These are phyloP conservation scores for Numida meleagris DNA, from an alignment of 2,113 vertebrate genomes.

Conservation along the genomic window DNA sequence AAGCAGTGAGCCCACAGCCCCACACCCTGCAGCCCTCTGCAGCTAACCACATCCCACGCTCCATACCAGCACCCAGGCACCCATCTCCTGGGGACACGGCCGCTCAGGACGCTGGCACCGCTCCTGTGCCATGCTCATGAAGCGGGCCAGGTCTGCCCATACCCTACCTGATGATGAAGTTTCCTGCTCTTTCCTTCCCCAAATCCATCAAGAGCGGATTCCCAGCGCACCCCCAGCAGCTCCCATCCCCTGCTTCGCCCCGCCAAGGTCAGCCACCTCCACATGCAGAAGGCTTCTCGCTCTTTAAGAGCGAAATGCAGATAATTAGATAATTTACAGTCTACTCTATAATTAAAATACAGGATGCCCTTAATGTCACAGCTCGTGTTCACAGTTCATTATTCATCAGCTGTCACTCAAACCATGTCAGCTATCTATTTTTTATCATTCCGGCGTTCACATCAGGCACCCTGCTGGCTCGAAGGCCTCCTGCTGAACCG, in stretches of 20 bases:
- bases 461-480: background rate
- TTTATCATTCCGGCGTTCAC: background rate
- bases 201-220: background rate
- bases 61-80: background rate
- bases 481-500: background rate
- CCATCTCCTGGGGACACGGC: background rate
- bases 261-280: background rate
- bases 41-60: fast-evolving
- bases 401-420: background rate
- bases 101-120: background rate
- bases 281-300: background rate
- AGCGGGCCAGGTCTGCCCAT: background rate
- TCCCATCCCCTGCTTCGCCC: background rate
- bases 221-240: background rate
- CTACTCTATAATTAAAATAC: background rate
- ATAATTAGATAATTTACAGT: background rate
- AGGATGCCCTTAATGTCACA: background rate
- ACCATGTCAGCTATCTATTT: background rate
- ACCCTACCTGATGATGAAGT: background rate
- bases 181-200: background rate
- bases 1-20: background rate
- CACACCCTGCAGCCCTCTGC: fast-evolving
- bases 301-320: background rate
- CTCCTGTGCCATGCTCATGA: fast-evolving
- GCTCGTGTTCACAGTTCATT: background rate